Percentiles rank a stretch among this genome's conserved stretches.
Evolutionary conservation across 2,888 invertebrate genomes (phyloP).

Genomic region (Macrosiphum euphorbiae): DNA sequence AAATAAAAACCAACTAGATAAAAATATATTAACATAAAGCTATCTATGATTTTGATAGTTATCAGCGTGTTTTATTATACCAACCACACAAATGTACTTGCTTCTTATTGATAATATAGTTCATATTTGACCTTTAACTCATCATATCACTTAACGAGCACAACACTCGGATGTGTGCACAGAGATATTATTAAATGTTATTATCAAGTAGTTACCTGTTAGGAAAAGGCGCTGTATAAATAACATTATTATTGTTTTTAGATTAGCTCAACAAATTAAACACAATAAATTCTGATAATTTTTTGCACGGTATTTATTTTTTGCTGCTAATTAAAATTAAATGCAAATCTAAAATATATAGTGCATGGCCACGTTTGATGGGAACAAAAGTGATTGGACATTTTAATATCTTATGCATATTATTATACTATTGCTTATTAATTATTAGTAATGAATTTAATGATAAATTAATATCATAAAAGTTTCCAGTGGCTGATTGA

Average conservation of each 20-base stretch:
- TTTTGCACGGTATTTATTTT: neutral
- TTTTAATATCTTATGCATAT: neutral
- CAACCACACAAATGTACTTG: neutral
- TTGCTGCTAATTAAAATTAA: neutral
- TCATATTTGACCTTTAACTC: neutral
- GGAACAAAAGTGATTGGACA: neutral
- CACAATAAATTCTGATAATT: neutral
- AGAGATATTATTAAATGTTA: neutral
- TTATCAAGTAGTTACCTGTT: neutral
- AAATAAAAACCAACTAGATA: neutral
- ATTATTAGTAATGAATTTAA: neutral
- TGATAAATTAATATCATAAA: no score
- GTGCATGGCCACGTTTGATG: neutral
- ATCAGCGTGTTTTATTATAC: neutral
- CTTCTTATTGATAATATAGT: neutral
- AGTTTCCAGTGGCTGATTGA: neutral
- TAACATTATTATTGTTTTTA: constrained; percentile 3
- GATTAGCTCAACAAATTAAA: constrained; percentile 24
- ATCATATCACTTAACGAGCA: no score
- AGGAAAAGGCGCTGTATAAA: neutral
- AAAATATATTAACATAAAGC: neutral
- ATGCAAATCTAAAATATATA: neutral
- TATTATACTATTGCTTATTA: neutral
- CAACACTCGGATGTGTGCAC: neutral
- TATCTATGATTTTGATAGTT: neutral